phyloP scores from a whole-genome alignment of 2,888 invertebrate species.

The Drosophila melanosoma region DNA sequence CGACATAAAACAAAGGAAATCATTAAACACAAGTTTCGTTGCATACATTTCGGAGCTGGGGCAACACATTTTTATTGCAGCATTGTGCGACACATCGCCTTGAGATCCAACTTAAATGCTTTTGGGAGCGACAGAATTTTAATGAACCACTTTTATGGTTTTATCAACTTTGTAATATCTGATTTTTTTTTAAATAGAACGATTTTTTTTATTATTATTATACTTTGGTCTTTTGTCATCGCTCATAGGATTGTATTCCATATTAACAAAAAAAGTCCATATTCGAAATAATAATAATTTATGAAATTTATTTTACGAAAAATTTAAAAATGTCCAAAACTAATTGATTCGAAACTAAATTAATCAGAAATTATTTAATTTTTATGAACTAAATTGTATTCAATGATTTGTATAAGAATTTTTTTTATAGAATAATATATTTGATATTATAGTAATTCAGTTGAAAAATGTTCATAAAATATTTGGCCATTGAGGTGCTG shows the following conservation, averaged over 20 bases:
- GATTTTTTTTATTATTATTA: neutral
- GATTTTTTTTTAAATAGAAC: neutral
- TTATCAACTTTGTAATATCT: neutral
- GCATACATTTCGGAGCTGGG: constrained; percentile 26
- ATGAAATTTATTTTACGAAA: neutral
- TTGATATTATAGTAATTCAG: neutral
- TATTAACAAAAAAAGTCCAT: neutral
- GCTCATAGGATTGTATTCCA: neutral
- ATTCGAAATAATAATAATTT: neutral
- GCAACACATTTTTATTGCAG: constrained; percentile 4
- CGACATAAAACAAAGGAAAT: neutral
- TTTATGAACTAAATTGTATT: neutral
- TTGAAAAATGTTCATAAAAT: no score
- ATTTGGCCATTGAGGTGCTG: neutral
- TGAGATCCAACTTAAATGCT: constrained; percentile 7
- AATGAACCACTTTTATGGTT: constrained; percentile 5
- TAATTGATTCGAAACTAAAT: neutral
- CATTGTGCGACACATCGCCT: neutral
- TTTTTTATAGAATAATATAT: no score
- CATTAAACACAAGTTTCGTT: constrained; percentile 1
- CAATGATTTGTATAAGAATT: neutral
- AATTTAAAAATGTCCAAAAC: no score
- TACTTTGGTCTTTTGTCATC: neutral
- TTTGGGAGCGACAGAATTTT: neutral
- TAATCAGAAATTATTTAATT: neutral